Conservation (phyloP, 2,888 invertebrate species). For the Junonia oenone region DNA sequence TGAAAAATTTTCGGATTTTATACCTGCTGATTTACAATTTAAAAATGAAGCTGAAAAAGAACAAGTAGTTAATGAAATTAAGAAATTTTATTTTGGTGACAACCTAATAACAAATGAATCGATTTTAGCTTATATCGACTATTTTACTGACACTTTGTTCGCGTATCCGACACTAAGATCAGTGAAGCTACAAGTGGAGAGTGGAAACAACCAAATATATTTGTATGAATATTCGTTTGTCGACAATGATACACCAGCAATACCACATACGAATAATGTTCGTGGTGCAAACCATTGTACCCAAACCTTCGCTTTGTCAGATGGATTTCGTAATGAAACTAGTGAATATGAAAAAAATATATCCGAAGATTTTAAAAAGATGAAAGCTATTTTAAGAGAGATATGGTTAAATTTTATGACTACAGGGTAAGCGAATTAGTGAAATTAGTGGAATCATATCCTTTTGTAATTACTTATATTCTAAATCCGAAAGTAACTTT, state of each 20-base stretch:
- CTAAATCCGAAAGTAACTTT: no score
- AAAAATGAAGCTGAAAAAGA: constrained; percentile 38
- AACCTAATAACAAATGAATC: constrained; percentile 30
- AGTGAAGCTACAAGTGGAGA: constrained; percentile 31
- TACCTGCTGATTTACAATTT: constrained; percentile 50
- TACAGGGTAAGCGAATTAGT: constrained; percentile 28
- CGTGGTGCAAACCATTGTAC: constrained; percentile 43
- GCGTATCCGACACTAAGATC: constrained; percentile 37
- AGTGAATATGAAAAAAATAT: constrained; percentile 33
- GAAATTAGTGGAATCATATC: no score
- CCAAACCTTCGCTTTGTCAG: constrained; percentile 35
- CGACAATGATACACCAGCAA: constrained; percentile 34
- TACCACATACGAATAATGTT: constrained; percentile 38
- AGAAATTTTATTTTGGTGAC: constrained; percentile 45
- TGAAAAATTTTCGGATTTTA: constrained; percentile 48
- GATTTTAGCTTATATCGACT: constrained; percentile 32
- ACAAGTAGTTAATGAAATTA: constrained; percentile 37
- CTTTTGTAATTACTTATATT: no score
- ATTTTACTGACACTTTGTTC: constrained; percentile 48
- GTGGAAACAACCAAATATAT: constrained; percentile 39
- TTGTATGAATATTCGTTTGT: constrained; percentile 44
- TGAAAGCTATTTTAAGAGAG: constrained; percentile 36
- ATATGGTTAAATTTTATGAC: constrained; percentile 29
- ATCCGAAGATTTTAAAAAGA: constrained; percentile 33
- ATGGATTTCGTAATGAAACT: constrained; percentile 11